phyloP scores from a whole-genome alignment of 1,140 invertebrate species.

The Nasonia longicornis region DNA sequence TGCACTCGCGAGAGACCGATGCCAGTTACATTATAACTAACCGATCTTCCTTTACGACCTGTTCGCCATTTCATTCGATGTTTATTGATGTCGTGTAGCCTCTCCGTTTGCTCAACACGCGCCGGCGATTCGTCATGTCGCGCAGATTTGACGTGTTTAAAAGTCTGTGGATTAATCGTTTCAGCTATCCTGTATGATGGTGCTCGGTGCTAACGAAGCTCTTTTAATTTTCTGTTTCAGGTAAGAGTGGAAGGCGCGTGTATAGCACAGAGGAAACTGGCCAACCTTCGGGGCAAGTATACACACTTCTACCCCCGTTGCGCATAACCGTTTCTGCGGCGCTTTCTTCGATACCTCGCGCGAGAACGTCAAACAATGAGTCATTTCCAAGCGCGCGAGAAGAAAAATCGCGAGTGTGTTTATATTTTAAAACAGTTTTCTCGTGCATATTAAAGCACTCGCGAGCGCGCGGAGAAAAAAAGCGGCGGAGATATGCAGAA shows the following conservation, averaged over 20 bases:
- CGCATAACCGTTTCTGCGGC: not conserved
- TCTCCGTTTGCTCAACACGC: not conserved
- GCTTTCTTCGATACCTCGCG: not conserved
- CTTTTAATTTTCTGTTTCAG: constrained; percentile 34
- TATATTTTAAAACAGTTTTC: constrained; percentile 28
- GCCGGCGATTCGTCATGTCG: not conserved
- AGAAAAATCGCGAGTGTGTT: not conserved
- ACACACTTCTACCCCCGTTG: not conserved
- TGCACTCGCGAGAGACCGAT: too few species aligned
- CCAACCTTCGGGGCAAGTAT: constrained; percentile 5
- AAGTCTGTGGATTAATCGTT: not conserved
- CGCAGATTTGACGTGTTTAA: not conserved
- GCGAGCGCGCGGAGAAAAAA: constrained; percentile 6
- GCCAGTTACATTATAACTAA: constrained; percentile 28
- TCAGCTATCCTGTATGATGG: not conserved
- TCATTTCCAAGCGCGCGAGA: not conserved
- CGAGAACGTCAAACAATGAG: not conserved
- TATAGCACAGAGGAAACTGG: not conserved
- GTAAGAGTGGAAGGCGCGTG: not conserved
- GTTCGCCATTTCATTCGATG: not conserved
- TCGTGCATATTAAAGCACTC: not conserved
- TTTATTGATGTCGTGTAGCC: constrained; percentile 1
- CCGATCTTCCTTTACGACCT: constrained; percentile 2
- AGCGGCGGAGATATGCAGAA: constrained; percentile 24
- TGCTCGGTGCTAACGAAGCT: not conserved